These are phyloP conservation scores for Catamblyrhynchus diadema DNA, from an alignment of 2,797 vertebrate species.

Conservation along the genomic window DNA sequence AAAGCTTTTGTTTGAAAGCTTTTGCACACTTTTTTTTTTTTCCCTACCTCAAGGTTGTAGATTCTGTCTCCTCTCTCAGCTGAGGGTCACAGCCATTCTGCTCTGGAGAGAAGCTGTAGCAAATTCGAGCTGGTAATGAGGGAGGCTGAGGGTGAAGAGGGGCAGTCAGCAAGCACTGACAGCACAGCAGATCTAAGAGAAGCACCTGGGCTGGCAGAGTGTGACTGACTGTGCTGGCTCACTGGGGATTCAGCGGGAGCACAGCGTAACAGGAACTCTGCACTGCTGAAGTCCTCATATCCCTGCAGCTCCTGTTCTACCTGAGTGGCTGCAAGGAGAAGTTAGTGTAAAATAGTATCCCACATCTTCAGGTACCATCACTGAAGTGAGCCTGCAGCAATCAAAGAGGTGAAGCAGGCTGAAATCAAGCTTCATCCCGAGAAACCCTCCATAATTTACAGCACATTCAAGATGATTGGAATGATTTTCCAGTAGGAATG, in stretches of 20 bases:
- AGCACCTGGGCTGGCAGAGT: neutral
- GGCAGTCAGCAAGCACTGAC: rapidly evolving
- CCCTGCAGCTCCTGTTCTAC: neutral
- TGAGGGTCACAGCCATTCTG: neutral
- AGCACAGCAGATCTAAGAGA: neutral
- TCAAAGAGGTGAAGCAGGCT: rapidly evolving
- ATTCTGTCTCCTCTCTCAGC: neutral
- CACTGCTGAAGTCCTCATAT: neutral
- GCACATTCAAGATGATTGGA: rapidly evolving
- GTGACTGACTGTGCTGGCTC: neutral
- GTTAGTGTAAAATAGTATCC: neutral
- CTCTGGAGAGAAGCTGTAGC: neutral
- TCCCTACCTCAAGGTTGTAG: rapidly evolving
- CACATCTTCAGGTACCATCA: neutral
- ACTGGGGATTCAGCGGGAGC: neutral
- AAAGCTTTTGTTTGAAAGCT: neutral
- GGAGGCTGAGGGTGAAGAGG: neutral
- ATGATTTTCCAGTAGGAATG: neutral
- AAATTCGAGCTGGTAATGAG: neutral
- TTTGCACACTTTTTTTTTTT: neutral
- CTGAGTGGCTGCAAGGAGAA: neutral
- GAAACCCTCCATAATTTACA: neutral
- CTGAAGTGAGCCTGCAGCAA: neutral
- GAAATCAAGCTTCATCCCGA: neutral
- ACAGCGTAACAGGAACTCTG: neutral